Percentiles rank a stretch among this genome's conserved stretches.
These are phyloP conservation scores for Drosophila subpulchrella DNA, from an alignment of 1,140 invertebrate species.

Conservation along the genomic window DNA sequence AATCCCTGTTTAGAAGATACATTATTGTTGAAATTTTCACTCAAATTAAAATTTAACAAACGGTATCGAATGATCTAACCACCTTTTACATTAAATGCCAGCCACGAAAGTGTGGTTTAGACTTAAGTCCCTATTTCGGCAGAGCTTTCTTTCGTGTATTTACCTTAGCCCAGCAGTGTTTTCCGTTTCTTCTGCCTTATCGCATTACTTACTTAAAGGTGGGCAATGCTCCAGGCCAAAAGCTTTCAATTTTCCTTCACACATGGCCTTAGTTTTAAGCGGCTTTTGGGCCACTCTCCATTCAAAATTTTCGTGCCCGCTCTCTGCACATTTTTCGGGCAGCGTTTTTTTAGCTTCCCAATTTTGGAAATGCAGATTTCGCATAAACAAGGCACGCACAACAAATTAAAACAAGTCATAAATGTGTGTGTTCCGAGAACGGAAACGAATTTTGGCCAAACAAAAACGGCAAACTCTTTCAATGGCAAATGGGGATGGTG, in stretches of 20 bases:
- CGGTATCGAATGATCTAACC: no score
- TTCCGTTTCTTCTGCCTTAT: slow-evolving; percentile 2
- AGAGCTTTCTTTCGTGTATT: slow-evolving; percentile 4
- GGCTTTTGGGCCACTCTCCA: slow-evolving; percentile 44
- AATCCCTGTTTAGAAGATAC: no score
- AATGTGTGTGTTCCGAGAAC: slow-evolving; percentile 41
- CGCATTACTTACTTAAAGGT: slow-evolving; percentile 2
- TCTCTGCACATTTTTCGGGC: not conserved
- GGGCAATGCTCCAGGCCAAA: slow-evolving; percentile 8
- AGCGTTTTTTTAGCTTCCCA: slow-evolving; percentile 5
- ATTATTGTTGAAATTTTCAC: no score
- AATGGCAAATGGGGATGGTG: slow-evolving; percentile 1
- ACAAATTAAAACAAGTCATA: slow-evolving; percentile 74
- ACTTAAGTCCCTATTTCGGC: not conserved
- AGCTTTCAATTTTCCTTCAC: slow-evolving; percentile 38
- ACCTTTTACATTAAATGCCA: not conserved
- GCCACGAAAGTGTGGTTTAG: not conserved
- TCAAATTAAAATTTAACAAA: no score
- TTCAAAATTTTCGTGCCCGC: slow-evolving; percentile 1
- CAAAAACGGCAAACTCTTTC: slow-evolving; percentile 54
- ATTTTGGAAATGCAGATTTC: slow-evolving; percentile 59
- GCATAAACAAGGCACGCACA: slow-evolving; percentile 69
- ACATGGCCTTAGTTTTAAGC: slow-evolving; percentile 60
- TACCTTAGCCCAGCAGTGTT: not conserved
- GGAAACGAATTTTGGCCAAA: slow-evolving; percentile 28